Conservation (phyloP, 2,113 vertebrate species). For the Beaufortia kweichowensis region DNA sequence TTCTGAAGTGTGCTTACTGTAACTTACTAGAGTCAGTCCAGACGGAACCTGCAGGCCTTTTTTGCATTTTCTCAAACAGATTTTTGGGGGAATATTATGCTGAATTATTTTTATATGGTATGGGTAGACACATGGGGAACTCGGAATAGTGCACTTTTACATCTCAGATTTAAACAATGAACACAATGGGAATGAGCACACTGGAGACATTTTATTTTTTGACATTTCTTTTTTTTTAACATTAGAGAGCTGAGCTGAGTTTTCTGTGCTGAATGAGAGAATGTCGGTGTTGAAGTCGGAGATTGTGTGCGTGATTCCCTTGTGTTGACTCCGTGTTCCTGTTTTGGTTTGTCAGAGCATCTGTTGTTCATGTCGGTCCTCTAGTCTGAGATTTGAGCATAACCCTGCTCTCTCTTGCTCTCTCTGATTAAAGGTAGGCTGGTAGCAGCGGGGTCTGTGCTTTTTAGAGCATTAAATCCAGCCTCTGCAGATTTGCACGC, state of each 20-base stretch:
- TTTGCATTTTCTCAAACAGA: no score
- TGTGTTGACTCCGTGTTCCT: conserved; percentile 30
- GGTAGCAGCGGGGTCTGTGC: conserved; percentile 69
- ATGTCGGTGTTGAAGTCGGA: not conserved
- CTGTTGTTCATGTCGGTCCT: conserved; percentile 34
- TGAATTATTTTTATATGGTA: no score
- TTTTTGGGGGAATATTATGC: no score
- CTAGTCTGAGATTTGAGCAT: conserved; percentile 48
- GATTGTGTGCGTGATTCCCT: conserved; percentile 27
- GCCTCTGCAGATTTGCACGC: conserved; percentile 69
- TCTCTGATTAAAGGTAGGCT: conserved; percentile 75
- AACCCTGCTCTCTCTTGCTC: conserved; percentile 28
- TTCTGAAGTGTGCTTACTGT: not conserved
- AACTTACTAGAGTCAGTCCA: not conserved
- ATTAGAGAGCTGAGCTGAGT: conserved; percentile 4
- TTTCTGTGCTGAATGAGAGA: not conserved
- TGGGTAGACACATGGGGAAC: no score
- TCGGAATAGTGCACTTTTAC: no score
- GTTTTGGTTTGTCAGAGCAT: conserved; percentile 41
- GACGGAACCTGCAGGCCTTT: not conserved
- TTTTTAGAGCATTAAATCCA: conserved; percentile 90
- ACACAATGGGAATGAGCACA: no score
- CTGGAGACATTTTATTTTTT: conserved; percentile 1
- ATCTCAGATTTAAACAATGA: no score
- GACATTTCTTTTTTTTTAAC: no score